Base-by-base conservation (phyloP, 2,888 invertebrate species). In the Scotopteryx bipunctaria region DNA sequence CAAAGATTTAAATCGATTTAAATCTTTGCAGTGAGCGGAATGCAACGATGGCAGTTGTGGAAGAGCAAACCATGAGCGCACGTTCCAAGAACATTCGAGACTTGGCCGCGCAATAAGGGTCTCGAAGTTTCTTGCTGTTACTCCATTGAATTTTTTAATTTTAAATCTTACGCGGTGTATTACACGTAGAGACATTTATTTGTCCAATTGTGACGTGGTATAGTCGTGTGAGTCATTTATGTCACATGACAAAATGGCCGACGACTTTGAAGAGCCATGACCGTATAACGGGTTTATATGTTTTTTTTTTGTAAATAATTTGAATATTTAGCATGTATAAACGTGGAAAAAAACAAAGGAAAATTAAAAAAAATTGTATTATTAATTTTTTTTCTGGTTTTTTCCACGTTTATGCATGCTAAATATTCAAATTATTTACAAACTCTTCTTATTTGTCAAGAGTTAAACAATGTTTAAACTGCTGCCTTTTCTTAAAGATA, bases 121-220 rank as follows among this genome's bases (percentile, higher is more conserved):
- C 59, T 57, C 61, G 63, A 53, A 56, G 56, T 63, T 55, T 61
- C 59, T 53, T 63, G 65, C 70, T 72, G 69, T 78, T 81, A 83
- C 86, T 86, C 85, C 86, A 80, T 73, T 78, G 76, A 66, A 73
- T 70, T 76, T 83, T 83, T 79, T 72, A 74, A 73, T 69, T 69
- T 66, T 52, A 58, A 59, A 66, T n/a, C 61, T 63, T 65, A n/a
- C n/a, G n/a, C n/a, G n/a, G 63, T 72, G 71, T 16, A 4, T 27
- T 41, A 16, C 32, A 40, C 40, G 25, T 9, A 27, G 16, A 8
- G 40, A 29, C 27, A 11, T 38, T 15, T 11, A 61, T 70, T 67
- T 69, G 67, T 56, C 62, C 61, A 67, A 61, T 46, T 64, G 51
- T 61, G 67, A 49, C 49, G 59, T 17, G 64, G 71, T 68, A 66